Base-by-base conservation (phyloP, 2,113 vertebrate genomes). In the Plecotus auritus region DNA sequence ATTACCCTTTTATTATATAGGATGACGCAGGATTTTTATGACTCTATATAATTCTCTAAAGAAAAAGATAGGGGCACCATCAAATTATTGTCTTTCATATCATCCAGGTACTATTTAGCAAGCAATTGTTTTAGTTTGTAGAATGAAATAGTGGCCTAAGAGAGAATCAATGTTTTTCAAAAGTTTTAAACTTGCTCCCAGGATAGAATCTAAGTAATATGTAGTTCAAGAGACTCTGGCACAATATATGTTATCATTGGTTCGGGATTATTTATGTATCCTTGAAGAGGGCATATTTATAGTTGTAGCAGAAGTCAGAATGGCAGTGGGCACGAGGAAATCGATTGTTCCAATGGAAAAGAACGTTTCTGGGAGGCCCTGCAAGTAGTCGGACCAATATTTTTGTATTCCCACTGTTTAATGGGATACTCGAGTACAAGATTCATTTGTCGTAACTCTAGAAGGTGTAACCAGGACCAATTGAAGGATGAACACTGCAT, bases 131-230 rank as follows among this genome's bases (percentile, higher is more conserved):
- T 93, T 78, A 64, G 45, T 70, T 78, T 64, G 42, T 23, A 83
- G 69, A 91, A 67, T 61, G 51, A 51, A 67, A 13, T 7, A 32
- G 14, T 74, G 23, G 22, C 59, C 35, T 88, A 56, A 81, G 85
- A 91, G 59, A 91, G 30, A 85, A 85, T 30, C 76, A 54, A 76
- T 87, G 49, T 94, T 85, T 93, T 96, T 61, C 82, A 84, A 70
- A 96, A 87, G 28, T 93, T 85, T 95, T 88, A 64, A 74, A 42
- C 85, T 56, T 90, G 23, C 22, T 90, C 70, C 23, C 61, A 59
- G 61, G 35, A 6, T 85, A 69, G 12, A 80, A 30, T 67, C 66
- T 91, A 87, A 91, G 47, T 92, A 93, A 67, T 80, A 70, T 17
- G n/a, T 61, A 64, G 35, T 81, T 42, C 49, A 54, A 51, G 80